These are phyloP conservation scores for Trissolcus basalis DNA, from an alignment of 1,140 invertebrate species.

Conservation along the genomic window DNA sequence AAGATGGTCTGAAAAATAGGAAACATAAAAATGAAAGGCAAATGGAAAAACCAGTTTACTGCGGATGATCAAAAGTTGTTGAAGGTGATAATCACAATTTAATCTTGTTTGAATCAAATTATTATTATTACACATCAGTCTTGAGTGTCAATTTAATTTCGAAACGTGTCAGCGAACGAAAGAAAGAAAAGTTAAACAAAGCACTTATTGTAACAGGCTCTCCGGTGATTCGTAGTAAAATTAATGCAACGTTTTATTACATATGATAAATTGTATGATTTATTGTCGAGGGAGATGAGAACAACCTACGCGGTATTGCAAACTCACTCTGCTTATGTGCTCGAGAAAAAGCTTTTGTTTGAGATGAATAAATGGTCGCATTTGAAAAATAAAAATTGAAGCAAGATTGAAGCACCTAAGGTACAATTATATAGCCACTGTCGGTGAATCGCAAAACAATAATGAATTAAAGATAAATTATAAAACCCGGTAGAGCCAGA, in stretches of 20 bases:
- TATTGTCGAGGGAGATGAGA: slow-evolving; percentile 14
- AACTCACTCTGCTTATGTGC: slow-evolving; percentile 16
- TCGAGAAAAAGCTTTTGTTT: slow-evolving; percentile 25
- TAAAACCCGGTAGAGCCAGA: slow-evolving; percentile 4
- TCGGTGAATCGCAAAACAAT: slow-evolving; percentile 14
- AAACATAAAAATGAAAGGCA: too few species aligned
- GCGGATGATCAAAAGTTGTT: too few species aligned
- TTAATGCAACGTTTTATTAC: slow-evolving; percentile 4
- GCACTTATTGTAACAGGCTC: not conserved
- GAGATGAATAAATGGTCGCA: slow-evolving; percentile 19
- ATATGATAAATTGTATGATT: slow-evolving; percentile 19
- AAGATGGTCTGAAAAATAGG: too few species aligned
- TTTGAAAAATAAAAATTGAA: slow-evolving; percentile 5
- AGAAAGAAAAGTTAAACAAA: not conserved
- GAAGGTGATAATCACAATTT: too few species aligned
- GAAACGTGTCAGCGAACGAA: not conserved
- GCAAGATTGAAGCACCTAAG: not conserved
- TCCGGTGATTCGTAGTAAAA: not conserved
- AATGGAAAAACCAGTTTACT: too few species aligned
- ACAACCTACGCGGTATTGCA: slow-evolving; percentile 23
- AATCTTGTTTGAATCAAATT: too few species aligned
- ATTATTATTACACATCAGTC: too few species aligned
- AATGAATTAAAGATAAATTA: slow-evolving; percentile 32
- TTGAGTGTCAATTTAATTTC: too few species aligned
- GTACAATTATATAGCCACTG: slow-evolving; percentile 10